phyloP scores from a whole-genome alignment of 2,113 vertebrate genomes.

The Alligator mississippiensis region DNA sequence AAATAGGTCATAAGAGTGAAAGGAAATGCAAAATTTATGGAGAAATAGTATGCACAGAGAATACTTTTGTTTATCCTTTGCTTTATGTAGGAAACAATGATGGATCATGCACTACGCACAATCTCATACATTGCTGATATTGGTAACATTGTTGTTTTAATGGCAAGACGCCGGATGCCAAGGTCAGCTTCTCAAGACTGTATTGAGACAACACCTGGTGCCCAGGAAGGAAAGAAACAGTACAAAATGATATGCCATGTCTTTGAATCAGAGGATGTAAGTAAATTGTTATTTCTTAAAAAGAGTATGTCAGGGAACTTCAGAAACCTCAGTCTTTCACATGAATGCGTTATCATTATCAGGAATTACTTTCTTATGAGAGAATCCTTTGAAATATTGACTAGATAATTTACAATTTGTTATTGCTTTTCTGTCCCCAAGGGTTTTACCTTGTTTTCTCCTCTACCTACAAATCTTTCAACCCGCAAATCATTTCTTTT shows the following conservation, averaged over 20 bases:
- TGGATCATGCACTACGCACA: conserved; percentile 97
- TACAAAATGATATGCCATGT: conserved; percentile 99
- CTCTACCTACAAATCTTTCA: not conserved
- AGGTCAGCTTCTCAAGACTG: conserved; percentile 95
- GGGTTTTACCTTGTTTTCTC: not conserved
- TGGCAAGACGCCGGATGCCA: conserved; percentile 96
- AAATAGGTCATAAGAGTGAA: not conserved
- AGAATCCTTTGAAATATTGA: not conserved
- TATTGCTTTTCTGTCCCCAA: not conserved
- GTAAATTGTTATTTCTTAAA: conserved; percentile 57
- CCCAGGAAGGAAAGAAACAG: conserved; percentile 94
- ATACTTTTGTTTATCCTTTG: not conserved
- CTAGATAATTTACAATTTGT: not conserved
- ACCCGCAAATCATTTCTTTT: not conserved
- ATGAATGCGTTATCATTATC: not conserved
- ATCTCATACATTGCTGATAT: conserved; percentile 99
- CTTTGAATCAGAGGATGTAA: conserved; percentile 98
- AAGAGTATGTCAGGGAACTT: fast-evolving
- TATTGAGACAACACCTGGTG: conserved; percentile 93
- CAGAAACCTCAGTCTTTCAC: not conserved
- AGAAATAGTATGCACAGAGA: not conserved
- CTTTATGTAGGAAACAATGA: conserved; percentile 91
- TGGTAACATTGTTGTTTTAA: conserved; percentile 96
- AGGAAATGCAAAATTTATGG: not conserved
- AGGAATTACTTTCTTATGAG: not conserved